Conservation (phyloP, 2,113 vertebrate species). For the Saimiri boliviensis region DNA sequence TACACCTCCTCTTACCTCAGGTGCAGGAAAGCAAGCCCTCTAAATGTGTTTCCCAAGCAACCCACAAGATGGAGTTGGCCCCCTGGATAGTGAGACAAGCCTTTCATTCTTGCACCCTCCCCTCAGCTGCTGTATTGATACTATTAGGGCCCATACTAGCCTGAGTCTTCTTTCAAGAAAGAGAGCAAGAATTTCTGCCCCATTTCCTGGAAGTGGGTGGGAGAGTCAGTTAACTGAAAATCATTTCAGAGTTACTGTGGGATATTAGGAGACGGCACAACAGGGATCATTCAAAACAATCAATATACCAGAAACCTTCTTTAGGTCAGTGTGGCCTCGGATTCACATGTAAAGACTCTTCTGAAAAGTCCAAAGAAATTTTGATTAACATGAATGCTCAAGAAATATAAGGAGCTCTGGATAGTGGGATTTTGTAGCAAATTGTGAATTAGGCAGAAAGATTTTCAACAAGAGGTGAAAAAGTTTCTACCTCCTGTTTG, state of each 20-base stretch:
- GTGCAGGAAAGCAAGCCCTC: neutral
- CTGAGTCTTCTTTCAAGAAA: constrained; percentile 47
- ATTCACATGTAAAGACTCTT: neutral
- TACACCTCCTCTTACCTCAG: neutral
- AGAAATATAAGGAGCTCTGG: constrained; percentile 18
- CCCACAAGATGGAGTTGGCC: constrained; percentile 37
- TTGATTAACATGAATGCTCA: constrained; percentile 10
- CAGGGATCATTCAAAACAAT: neutral
- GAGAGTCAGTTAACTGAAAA: constrained; percentile 2
- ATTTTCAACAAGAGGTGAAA: neutral
- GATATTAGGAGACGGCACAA: neutral
- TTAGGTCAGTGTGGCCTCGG: neutral
- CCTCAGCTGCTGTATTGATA: neutral
- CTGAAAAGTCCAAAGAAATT: neutral
- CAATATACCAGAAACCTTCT: neutral
- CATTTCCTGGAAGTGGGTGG: neutral
- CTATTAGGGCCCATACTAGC: neutral
- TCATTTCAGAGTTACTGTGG: neutral
- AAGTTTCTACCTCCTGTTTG: neutral
- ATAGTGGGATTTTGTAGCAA: neutral
- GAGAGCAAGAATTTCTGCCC: neutral
- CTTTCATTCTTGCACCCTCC: neutral
- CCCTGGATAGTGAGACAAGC: neutral
- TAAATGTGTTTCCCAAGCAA: constrained; percentile 47
- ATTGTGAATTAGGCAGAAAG: constrained; percentile 22